Evolutionary conservation across 2,113 vertebrate species (phyloP).

Genomic region (Larimichthys crocea): DNA sequence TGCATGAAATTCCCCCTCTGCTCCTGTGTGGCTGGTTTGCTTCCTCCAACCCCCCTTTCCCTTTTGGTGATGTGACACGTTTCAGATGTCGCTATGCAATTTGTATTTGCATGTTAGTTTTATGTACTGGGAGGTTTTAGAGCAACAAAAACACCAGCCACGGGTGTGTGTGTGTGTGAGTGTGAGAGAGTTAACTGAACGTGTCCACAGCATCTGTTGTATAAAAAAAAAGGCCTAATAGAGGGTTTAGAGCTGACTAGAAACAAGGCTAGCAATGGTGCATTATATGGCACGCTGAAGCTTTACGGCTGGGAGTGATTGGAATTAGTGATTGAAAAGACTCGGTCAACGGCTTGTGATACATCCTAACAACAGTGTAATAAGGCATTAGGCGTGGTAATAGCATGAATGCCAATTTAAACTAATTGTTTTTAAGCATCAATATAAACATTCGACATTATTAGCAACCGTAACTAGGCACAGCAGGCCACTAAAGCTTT

Average conservation of each 20-base stretch:
- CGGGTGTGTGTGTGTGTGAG: conserved; percentile 10
- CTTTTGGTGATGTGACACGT: conserved; percentile 50
- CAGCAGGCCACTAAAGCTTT: too few relatives aligned
- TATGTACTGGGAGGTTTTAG: conserved; percentile 61
- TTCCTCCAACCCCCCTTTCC: conserved; percentile 53
- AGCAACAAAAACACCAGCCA: conserved; percentile 45
- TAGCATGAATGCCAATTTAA: neutral
- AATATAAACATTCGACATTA: conserved; percentile 1
- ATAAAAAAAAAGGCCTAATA: conserved; percentile 25
- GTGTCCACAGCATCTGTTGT: conserved; percentile 78
- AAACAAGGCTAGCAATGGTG: conserved; percentile 20
- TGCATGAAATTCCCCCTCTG: conserved; percentile 75
- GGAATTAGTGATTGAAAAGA: conserved; percentile 18
- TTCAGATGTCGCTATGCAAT: conserved; percentile 40
- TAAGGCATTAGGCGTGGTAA: neutral
- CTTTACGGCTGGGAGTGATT: conserved; percentile 21
- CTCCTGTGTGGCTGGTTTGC: conserved; percentile 68
- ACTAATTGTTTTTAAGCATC: conserved; percentile 12
- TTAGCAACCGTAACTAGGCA: neutral
- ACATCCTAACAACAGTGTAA: neutral
- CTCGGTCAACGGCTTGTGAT: conserved; percentile 13
- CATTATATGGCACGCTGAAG: conserved; percentile 21
- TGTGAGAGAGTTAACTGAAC: conserved; percentile 59
- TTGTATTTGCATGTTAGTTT: conserved; percentile 71
- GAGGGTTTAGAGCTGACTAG: conserved; percentile 38